Evolutionary conservation across 2,797 vertebrate species (phyloP), one percentile per base, ranked within the genome.

Genomic region (Pangasius sanitwongsei): DNA sequence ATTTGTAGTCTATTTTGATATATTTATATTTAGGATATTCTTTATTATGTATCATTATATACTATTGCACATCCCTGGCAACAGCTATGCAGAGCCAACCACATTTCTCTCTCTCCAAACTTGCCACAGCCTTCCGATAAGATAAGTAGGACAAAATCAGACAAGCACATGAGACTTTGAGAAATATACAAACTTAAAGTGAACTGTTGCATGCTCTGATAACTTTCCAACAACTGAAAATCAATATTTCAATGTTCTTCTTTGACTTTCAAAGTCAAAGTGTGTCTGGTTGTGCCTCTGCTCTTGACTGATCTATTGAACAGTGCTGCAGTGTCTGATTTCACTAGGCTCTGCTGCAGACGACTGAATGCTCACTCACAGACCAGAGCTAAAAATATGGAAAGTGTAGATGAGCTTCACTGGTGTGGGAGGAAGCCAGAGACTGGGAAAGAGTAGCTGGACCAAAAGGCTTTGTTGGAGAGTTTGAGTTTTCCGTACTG

Each of bases 221-320:
- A 50, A 53, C 63, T 7, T 53, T 53, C n/a, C 8, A 53, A 6
- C 83, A 85, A 31, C 5, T 6, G 1, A 44, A 65, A 23, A 37
- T 61, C n/a, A 28, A 13, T 44, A 67, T 65, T 63, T 69, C 41
- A 70, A 25, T 18, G 0, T 70, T 85, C 31, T 15, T 55, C 63
- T 53, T 55, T 53, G 18, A 9, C 48, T 53, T 50, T 48, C 44
- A 0, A 15, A 48, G 16, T 50, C 15, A 53, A 34, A 53, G 7
- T 53, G 57, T 28, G 83, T 84, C 63, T 70, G 65, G n/a, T 53
- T 34, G 20, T 55, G 48, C 11, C 9, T 86, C 53, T 72, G 84
- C 25, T 89, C 41, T 28, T 44, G 87, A 41, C 89, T 92, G 89
- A 92, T 89, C 89, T 41, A 89, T 90, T 82, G 37, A 89, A 80